phyloP scores from a whole-genome alignment of 2,113 vertebrate species.

The Poicephalus gulielmi region DNA sequence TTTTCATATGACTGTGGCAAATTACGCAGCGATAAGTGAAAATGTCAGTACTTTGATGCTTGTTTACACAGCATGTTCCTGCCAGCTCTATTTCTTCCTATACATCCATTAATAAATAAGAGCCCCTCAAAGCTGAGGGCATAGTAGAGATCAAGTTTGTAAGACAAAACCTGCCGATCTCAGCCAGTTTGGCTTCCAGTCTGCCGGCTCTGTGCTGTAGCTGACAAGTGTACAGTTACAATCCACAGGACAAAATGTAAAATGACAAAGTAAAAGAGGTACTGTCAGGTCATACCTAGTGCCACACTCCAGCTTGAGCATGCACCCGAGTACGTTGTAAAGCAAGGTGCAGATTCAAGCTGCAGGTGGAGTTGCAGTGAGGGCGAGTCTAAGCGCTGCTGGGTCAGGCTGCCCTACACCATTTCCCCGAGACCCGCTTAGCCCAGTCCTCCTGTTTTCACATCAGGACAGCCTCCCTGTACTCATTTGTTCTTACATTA shows the following conservation, averaged over 20 bases:
- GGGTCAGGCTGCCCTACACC: neutral
- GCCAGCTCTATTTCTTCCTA: neutral
- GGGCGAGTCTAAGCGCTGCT: neutral
- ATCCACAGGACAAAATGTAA: neutral
- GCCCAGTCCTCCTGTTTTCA: neutral
- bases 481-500: conserved; percentile 58
- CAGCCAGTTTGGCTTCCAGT: neutral
- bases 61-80: conserved; percentile 3
- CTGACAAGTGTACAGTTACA: neutral
- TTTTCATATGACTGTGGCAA: neutral
- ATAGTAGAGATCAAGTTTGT: neutral
- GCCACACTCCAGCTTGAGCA: neutral
- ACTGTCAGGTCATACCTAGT: neutral
- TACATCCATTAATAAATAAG: neutral
- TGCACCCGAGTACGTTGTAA: fast-evolving
- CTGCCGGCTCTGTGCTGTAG: neutral
- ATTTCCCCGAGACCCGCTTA: neutral
- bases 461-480: conserved; percentile 31
- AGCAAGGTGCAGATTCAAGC: neutral
- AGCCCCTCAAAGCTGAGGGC: neutral
- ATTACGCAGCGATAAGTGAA: neutral
- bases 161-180: neutral
- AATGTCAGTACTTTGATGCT: neutral
- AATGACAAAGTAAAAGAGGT: neutral
- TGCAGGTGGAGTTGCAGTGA: neutral